phyloP scores from a whole-genome alignment of 2,888 invertebrate genomes.

The Pollenia amentaria region DNA sequence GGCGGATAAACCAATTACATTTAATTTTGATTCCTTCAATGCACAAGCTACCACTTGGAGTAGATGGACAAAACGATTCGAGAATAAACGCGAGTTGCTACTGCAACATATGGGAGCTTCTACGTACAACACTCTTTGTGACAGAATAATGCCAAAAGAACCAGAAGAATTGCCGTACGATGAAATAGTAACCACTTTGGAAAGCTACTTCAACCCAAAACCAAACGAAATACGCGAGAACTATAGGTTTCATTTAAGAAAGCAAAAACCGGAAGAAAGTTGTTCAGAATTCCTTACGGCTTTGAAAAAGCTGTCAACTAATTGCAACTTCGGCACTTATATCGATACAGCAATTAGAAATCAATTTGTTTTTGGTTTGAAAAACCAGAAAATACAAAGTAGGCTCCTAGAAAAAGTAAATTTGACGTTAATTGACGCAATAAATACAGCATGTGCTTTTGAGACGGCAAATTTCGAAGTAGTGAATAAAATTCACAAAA shows the following conservation, averaged over 20 bases:
- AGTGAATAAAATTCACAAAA: background rate
- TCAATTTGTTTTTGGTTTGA: constrained; percentile 26
- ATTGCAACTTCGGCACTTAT: constrained; percentile 10
- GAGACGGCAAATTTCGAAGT: background rate
- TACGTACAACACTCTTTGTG: background rate
- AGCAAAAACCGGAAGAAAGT: constrained; percentile 4
- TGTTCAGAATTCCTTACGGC: background rate
- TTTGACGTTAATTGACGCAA: background rate
- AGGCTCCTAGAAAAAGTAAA: constrained; percentile 17
- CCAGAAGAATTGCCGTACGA: background rate
- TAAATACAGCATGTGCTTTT: constrained; percentile 8
- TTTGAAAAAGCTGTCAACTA: constrained; percentile 1
- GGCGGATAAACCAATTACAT: too few species aligned
- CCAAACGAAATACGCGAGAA: constrained; percentile 14
- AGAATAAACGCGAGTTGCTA: constrained; percentile 15
- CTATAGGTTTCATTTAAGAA: background rate
- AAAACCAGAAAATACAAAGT: constrained; percentile 28
- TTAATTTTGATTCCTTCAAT: too few species aligned
- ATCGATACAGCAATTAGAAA: constrained; percentile 18
- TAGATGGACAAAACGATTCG: constrained; percentile 1
- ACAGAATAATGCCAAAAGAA: too few species aligned
- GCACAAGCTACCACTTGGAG: too few species aligned
- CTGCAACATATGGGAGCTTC: constrained; percentile 13
- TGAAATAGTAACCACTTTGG: background rate
- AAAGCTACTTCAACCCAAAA: constrained; percentile 35